Base-by-base conservation (phyloP, 2,113 vertebrate genomes). In the Lepisosteus oculatus region DNA sequence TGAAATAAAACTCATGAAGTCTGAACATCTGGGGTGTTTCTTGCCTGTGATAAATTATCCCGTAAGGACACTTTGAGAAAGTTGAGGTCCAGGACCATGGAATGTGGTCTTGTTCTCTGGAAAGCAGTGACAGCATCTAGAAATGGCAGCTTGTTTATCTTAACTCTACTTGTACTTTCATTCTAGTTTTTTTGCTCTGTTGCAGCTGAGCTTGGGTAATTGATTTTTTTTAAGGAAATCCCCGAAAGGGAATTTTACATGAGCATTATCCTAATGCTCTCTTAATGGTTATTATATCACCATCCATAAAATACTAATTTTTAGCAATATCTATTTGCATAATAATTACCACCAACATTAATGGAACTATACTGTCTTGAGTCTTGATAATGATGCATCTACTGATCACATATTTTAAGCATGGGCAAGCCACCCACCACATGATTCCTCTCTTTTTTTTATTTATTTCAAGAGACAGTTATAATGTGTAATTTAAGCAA, bases 121-220 rank as follows among this genome's bases (percentile, higher is more conserved):
- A 3, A 59, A 59, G n/a, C 57, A 59, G 57, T n/a, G 29, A 29
- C 57, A 59, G 3, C 57, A 59, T 3, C 57, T 13, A 59, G 57
- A 6, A 14, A 59, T 59, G 11, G 12, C 62, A 29, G 29, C 17
- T 8, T 12, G 42, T 65, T 65, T 65, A 65, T 65, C 17, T 65
- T 4, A 65, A 65, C 6, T 41, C 9, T 51, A 51, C 47, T 51
- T 1, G 29, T 43, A 65, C 6, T 65, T 17, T 42, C 11, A 42
- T 65, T 65, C 62, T 8, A 43, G 42, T 8, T 11, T 9, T 11
- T 65, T 65, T 8, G 8, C 42, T 42, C 12, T 17, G 62, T 42
- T 65, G 62, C 62, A 65, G 62, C 62, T 65, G 29, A 65, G 62
- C 5, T 29, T 17, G 8, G 42, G 29, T 65, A 65, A 65, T 65